Evolutionary conservation across 2,113 vertebrate genomes (phyloP).

Genomic region (Xiphophorus hellerii): DNA sequence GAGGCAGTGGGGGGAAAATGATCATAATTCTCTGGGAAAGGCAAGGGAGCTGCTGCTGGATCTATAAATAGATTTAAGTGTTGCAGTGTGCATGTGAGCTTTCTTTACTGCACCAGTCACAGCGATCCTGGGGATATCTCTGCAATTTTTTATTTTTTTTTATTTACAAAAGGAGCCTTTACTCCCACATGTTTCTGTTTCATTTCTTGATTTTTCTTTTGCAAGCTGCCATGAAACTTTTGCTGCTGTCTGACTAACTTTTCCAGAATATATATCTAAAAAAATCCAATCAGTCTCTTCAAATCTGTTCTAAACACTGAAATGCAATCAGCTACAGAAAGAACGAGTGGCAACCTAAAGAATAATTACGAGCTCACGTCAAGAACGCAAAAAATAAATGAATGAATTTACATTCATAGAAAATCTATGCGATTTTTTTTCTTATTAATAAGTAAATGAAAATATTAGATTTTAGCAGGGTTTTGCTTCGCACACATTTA

Average conservation of each 20-base stretch:
- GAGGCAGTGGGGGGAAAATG: constrained; percentile 59
- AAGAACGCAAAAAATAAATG: constrained; percentile 50
- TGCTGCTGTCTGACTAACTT: constrained; percentile 22
- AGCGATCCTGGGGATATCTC: constrained; percentile 9
- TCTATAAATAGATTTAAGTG: constrained; percentile 68
- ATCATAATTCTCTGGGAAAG: constrained; percentile 66
- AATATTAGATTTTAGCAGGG: constrained; percentile 33
- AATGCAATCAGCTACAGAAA: constrained; percentile 31
- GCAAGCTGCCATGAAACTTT: background rate
- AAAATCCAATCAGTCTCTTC: constrained; percentile 23
- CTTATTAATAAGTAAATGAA: constrained; percentile 8
- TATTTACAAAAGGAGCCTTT: constrained; percentile 57
- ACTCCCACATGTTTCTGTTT: constrained; percentile 29
- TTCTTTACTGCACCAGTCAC: constrained; percentile 43
- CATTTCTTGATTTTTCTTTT: constrained; percentile 11
- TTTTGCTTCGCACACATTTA: constrained; percentile 15
- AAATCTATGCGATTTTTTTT: constrained; percentile 5
- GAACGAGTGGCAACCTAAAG: background rate
- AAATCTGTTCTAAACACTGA: constrained; percentile 36
- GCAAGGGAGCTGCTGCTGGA: constrained; percentile 51
- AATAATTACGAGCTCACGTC: constrained; percentile 41
- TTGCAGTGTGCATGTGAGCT: constrained; percentile 48
- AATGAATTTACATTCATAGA: constrained; percentile 39
- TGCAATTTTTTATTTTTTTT: constrained; percentile 38
- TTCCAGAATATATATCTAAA: background rate